Evolutionary conservation across 2,113 vertebrate genomes (phyloP).

Genomic region (Pelodiscus sinensis): DNA sequence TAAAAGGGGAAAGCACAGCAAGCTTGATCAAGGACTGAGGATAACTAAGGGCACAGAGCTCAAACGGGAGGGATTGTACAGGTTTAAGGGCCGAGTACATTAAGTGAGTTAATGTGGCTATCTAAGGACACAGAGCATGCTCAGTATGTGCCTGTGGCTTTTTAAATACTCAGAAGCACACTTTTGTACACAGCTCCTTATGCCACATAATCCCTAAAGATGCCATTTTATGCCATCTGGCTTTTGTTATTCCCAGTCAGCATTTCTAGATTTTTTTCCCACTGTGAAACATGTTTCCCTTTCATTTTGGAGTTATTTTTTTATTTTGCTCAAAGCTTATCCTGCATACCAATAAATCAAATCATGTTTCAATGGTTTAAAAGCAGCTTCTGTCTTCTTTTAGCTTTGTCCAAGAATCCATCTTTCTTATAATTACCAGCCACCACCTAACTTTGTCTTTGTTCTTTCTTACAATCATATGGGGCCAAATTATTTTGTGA

Average conservation of each 20-base stretch:
- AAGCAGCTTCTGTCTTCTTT: constrained; percentile 2
- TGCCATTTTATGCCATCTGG: constrained; percentile 83
- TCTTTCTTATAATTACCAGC: neutral
- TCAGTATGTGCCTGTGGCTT: constrained; percentile 52
- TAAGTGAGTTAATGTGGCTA: constrained; percentile 69
- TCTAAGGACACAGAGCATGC: constrained; percentile 77
- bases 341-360: constrained; percentile 66
- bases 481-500: neutral
- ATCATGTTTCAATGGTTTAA: constrained; percentile 63
- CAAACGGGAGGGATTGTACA: constrained; percentile 57
- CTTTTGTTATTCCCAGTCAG: constrained; percentile 80
- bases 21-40: constrained; percentile 37
- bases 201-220: constrained; percentile 81
- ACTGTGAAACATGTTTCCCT: constrained; percentile 73
- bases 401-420: constrained; percentile 8
- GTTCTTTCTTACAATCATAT: neutral
- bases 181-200: constrained; percentile 72
- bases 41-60: constrained; percentile 50
- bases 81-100: constrained; percentile 40
- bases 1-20: constrained; percentile 36
- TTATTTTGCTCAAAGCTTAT: constrained; percentile 35
- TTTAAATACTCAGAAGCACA: constrained; percentile 73
- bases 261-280: constrained; percentile 77
- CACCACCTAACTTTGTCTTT: neutral
- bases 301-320: constrained; percentile 50